Percentiles rank a stretch among this genome's conserved stretches.
phyloP scores from a whole-genome alignment of 1,140 invertebrate genomes.

The Macrotrachela quadricornifera region DNA sequence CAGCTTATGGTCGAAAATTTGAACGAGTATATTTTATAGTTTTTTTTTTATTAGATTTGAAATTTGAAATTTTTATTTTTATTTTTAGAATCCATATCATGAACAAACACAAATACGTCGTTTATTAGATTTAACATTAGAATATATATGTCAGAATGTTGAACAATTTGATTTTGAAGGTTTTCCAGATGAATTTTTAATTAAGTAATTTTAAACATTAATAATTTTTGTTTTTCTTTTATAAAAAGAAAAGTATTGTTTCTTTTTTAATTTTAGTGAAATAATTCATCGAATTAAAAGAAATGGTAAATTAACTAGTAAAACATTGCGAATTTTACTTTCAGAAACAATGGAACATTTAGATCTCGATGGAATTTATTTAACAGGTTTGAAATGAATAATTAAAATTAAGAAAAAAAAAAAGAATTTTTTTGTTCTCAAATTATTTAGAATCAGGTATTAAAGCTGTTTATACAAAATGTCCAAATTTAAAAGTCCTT shows the following conservation, averaged over 20 bases:
- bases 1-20: conserved; percentile 14
- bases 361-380: conserved; percentile 15
- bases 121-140: conserved; percentile 12
- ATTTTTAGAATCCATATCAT: conserved; percentile 13
- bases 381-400: conserved; percentile 16
- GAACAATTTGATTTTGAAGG: conserved; percentile 14
- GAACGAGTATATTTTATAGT: conserved; percentile 12
- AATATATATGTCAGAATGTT: conserved; percentile 12
- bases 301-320: conserved; percentile 15
- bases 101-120: conserved; percentile 12
- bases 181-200: conserved; percentile 16
- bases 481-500: conserved; percentile 13
- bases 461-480: conserved; percentile 5
- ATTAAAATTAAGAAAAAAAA: too few relatives aligned
- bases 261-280: conserved; percentile 10
- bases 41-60: neutral
- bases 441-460: conserved; percentile 7
- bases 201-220: conserved; percentile 15
- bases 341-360: conserved; percentile 15
- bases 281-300: conserved; percentile 16
- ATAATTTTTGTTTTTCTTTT: too few relatives aligned
- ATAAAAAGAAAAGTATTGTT: neutral
- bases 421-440: too few relatives aligned
- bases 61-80: neutral
- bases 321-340: conserved; percentile 11